Evolutionary conservation across 2,113 vertebrate genomes (phyloP), one percentile per base, ranked within the genome.

Genomic region (Lophochroa leadbeateri): DNA sequence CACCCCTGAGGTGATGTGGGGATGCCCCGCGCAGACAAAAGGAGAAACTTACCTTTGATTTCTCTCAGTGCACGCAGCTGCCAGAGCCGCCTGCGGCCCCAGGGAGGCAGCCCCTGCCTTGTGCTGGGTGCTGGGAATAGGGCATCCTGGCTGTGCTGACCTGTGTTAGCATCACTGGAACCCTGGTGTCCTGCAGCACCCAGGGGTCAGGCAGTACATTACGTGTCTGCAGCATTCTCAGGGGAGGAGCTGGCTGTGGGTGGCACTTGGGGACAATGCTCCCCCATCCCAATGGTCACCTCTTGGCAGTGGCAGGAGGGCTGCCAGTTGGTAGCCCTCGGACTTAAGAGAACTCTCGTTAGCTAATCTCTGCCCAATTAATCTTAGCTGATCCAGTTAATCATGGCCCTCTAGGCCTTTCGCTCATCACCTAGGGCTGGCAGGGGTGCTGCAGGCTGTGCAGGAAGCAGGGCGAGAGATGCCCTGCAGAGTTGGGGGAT

Each of bases 341-440:
- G 41, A 41, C 0, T 75, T 64, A 24, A 49, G 55, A 55, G 68
- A 5, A 39, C 53, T 92, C 82, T 90, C 3, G 17, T 87, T 64
- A 92, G 86, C 85, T 95, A 65, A 95, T 92, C 94, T 76, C 92
- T 80, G 19, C 46, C 72, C 68, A 94, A 77, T 94, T 97, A 92
- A 81, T 93, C 88, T 88, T n/a, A 69, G 86, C 79, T 61, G 76
- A 95, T 96, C 71, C 71, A 57, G 76, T 94, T 96, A 97, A 94
- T 92, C 46, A 6, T 61, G 6, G 14, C 92, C 82, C 47, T 87
- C 75, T 33, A 60, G 81, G 81, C 64, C 68, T 91, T 95, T 91
- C 1, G 1, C 64, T 79, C 61, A 9, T 60, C 28, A 0, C 61
- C 1, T 7, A 2, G 47, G 41, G 35, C 33, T 74, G 60, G 9